Conservation (phyloP, 2,888 invertebrate genomes). For the Pandemis corylana region DNA sequence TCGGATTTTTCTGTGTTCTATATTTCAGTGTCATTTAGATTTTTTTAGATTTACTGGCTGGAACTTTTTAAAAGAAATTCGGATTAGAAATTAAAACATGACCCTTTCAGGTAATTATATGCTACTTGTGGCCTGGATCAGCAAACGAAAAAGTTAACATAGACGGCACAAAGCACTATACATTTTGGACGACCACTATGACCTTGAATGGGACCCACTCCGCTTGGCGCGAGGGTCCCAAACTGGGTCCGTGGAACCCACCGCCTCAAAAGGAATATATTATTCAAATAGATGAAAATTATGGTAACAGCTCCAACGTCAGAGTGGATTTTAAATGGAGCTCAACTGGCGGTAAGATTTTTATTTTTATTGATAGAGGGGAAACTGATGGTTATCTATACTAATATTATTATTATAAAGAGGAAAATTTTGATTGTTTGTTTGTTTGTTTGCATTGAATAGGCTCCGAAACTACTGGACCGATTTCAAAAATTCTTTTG, state of each 20-base stretch:
- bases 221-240: slow-evolving; percentile 52
- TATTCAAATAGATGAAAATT: slow-evolving; percentile 42
- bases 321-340: slow-evolving; percentile 52
- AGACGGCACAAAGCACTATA: slow-evolving; percentile 43
- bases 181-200: slow-evolving; percentile 54
- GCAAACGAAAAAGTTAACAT: slow-evolving; percentile 11
- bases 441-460: too few species aligned
- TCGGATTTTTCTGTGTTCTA: too few species aligned
- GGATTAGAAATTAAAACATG: neutral
- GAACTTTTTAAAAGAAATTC: too few species aligned
- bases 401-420: too few species aligned
- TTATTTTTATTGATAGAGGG: neutral
- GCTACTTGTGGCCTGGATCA: slow-evolving; percentile 42
- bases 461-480: too few species aligned
- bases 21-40: too few species aligned
- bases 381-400: too few species aligned
- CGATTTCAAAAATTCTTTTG: too few species aligned
- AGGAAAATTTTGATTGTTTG: too few species aligned
- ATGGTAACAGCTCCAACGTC: slow-evolving; percentile 39
- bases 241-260: slow-evolving; percentile 46
- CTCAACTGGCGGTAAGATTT: slow-evolving; percentile 57
- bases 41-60: too few species aligned
- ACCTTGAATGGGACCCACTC: slow-evolving; percentile 50
- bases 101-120: slow-evolving; percentile 50
- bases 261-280: slow-evolving; percentile 21